These are phyloP conservation scores for Psix sp. DNA, from an alignment of 1,140 invertebrate genomes.

Conservation along the genomic window DNA sequence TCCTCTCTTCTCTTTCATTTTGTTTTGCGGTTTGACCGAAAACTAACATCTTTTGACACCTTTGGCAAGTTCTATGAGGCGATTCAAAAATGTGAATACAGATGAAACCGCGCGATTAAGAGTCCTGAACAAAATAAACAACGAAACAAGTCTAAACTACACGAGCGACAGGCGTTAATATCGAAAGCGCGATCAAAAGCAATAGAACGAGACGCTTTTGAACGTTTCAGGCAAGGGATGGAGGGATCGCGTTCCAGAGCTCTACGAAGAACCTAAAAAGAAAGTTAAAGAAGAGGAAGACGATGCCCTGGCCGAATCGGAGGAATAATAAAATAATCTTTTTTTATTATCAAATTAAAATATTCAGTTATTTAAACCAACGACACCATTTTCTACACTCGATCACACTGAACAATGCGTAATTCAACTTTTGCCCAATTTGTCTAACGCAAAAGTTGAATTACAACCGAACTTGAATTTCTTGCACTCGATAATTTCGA, in stretches of 20 bases:
- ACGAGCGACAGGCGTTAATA: conserved; percentile 49
- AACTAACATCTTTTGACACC: conserved; percentile 35
- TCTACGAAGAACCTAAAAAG: conserved; percentile 73
- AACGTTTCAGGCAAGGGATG: conserved; percentile 77
- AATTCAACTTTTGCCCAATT: conserved; percentile 15
- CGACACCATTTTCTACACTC: conserved; percentile 39
- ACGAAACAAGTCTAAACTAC: conserved; percentile 27
- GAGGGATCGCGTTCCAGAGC: conserved; percentile 76
- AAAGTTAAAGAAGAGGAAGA: conserved; percentile 65
- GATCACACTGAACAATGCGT: conserved; percentile 5
- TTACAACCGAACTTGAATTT: conserved; percentile 5
- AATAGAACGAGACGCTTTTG: conserved; percentile 68
- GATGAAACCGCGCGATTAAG: conserved; percentile 31
- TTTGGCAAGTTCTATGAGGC: conserved; percentile 32
- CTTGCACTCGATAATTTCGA: conserved; percentile 20
- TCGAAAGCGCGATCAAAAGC: conserved; percentile 59
- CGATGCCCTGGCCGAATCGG: conserved; percentile 63
- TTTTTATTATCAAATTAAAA: conserved; percentile 27
- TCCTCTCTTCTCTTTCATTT: conserved; percentile 8
- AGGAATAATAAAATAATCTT: conserved; percentile 59
- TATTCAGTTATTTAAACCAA: conserved; percentile 14
- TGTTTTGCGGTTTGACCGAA: conserved; percentile 43
- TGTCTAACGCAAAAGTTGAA: conserved; percentile 10
- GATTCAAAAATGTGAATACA: conserved; percentile 56
- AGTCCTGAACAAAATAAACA: conserved; percentile 26